Evolutionary conservation across 37 sponge, comb jelly and placozoan genomes (phyloP).

Genomic region (Halichondria panicea): DNA sequence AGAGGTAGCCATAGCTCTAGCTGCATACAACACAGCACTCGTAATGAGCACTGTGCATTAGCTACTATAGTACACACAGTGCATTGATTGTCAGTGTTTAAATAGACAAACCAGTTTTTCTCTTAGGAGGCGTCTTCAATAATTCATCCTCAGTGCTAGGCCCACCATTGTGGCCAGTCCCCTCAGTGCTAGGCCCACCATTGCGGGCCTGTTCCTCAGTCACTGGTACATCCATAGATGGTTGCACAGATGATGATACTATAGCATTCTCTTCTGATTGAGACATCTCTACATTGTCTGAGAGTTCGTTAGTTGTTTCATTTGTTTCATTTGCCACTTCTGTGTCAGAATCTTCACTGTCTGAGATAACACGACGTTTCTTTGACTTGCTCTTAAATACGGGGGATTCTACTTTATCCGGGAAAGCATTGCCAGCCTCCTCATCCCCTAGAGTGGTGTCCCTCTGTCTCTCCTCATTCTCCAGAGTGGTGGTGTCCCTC

Average conservation of each 20-base stretch:
- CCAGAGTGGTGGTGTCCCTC: not conserved
- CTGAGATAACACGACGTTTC: conserved; percentile 18
- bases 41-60: no score
- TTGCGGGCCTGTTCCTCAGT: not conserved
- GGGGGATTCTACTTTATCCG: conserved; percentile 9
- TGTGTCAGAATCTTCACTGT: conserved; percentile 17
- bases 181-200: not conserved
- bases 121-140: conserved; percentile 52
- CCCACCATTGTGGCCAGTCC: not conserved
- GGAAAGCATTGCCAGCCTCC: conserved; percentile 3
- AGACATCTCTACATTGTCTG: no score
- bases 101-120: no score
- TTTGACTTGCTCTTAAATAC: conserved; percentile 28
- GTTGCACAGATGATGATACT: no score
- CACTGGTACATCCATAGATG: no score
- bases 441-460: not conserved
- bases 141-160: not conserved
- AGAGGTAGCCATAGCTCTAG: no score
- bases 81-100: no score
- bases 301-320: no score
- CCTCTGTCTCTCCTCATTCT: not conserved
- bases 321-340: no score
- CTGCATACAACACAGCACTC: no score
- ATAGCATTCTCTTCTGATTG: no score
- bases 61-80: no score